Base-by-base conservation (phyloP, 2,113 vertebrate species). In the Nettapus auritus region DNA sequence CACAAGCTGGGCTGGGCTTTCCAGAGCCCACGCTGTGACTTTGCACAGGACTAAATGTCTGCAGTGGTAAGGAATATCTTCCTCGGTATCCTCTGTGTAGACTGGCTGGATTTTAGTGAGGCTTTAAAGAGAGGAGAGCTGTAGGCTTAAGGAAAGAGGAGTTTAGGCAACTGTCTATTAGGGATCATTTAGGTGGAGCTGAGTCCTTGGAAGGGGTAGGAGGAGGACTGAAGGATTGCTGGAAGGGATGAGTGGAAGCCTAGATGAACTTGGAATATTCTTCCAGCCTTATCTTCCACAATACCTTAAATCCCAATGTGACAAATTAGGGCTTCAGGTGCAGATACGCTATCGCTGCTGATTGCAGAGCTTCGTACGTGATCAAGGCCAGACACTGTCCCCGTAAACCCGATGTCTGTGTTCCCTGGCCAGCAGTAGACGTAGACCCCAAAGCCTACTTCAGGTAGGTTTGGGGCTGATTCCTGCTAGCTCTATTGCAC, bases 321-420 rank as follows among this genome's bases (percentile, higher is more conserved):
- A 12, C 44, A 36, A 36, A 29, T 31, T 31, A 9, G 22, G 34
- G 19, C 34, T 17, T 25, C 20, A 36, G 11, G 18, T 33, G 21
- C 34, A 52, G 6, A 7, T 22, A 11, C 9, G 46, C 28, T 31
- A 22, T 78, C 7, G 26, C 20, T 21, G 14, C 44, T 62, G n/a
- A 36, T 38, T 52, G 21, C 46, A 13, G 21, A 60, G 60, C 34
- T 48, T 52, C 17, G 17, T 18, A 26, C 8, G 8, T 17, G 10
- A 31, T 16, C 10, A 5, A 63, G 34, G 42, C 56, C 25, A 59
- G 42, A 48, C 36, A 16, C 28, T 29, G 5, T 26, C 40, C 33
- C 46, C 18, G 13, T 9, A 50, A 78, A 11, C 33, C n/a, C 13
- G 17, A 13, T 8, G 3, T 38, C 28, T 14, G 6, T 1, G 0